These are phyloP conservation scores for Manis pentadactyla DNA, from an alignment of 2,797 vertebrate genomes.

Conservation along the genomic window DNA sequence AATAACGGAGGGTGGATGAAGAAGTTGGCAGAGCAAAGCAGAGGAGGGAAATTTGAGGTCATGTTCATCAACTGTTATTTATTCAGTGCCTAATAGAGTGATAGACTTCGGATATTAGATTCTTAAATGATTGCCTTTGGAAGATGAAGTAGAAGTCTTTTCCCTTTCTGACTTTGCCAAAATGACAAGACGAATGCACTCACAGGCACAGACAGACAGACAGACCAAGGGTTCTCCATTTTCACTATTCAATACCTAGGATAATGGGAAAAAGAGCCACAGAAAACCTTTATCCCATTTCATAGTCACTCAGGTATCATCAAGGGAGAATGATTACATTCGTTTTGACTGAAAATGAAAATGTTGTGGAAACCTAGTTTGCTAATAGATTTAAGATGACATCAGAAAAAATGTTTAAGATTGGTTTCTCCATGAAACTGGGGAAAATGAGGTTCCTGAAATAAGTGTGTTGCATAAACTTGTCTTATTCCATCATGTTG, in stretches of 20 bases:
- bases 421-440: background rate
- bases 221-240: background rate
- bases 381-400: background rate
- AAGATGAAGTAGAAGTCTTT: background rate
- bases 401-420: constrained; percentile 18
- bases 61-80: background rate
- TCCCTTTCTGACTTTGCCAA: background rate
- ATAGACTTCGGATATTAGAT: background rate
- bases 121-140: background rate
- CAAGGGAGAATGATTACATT: background rate
- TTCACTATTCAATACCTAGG: background rate
- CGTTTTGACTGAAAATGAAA: background rate
- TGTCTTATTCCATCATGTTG: background rate
- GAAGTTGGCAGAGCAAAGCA: accelerated
- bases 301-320: background rate
- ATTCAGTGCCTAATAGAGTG: background rate
- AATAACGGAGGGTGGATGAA: accelerated
- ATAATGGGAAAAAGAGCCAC: background rate
- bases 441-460: background rate
- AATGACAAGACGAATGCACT: background rate
- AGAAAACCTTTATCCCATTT: background rate
- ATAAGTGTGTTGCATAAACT: background rate
- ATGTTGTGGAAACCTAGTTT: background rate
- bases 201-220: background rate
- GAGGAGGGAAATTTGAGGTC: background rate